Evolutionary conservation across 2,797 vertebrate genomes (phyloP).

Genomic region (Lycodopsis pacificus): DNA sequence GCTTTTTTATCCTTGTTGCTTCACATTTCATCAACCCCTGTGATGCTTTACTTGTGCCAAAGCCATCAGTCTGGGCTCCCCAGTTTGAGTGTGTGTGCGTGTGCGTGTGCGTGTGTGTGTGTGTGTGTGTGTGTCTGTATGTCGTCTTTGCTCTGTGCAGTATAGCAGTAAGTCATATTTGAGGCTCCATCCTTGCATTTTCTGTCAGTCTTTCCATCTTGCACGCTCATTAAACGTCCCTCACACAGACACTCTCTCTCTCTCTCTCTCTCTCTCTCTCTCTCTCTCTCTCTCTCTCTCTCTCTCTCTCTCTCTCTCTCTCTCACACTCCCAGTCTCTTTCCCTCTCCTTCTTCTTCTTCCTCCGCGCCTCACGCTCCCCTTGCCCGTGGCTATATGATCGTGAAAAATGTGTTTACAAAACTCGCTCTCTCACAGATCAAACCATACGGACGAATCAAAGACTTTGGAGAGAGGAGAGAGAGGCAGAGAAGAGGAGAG

Average conservation of each 20-base stretch:
- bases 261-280: constrained; percentile 56
- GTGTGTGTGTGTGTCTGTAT: constrained; percentile 14
- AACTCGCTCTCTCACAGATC: constrained; percentile 89
- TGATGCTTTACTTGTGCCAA: constrained; percentile 75
- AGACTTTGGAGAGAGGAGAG: constrained; percentile 83
- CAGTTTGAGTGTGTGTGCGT: constrained; percentile 40
- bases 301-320: constrained; percentile 56
- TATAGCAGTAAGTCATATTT: constrained; percentile 66
- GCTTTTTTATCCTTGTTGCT: constrained; percentile 77
- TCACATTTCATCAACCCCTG: constrained; percentile 86
- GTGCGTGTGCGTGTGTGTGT: constrained; percentile 23
- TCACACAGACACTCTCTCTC: constrained; percentile 49
- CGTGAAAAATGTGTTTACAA: constrained; percentile 92
- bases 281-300: constrained; percentile 47
- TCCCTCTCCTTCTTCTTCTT: constrained; percentile 56
- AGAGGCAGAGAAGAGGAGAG: constrained; percentile 70
- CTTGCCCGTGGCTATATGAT: constrained; percentile 90
- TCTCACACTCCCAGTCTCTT: constrained; percentile 27
- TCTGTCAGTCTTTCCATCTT: constrained; percentile 81
- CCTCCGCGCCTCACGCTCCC: constrained; percentile 84
- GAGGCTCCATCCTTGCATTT: constrained; percentile 78
- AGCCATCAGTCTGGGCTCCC: constrained; percentile 67
- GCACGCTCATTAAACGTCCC: constrained; percentile 82
- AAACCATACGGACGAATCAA: constrained; percentile 88
- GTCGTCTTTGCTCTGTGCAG: constrained; percentile 61